Evolutionary conservation across 2,113 vertebrate genomes (phyloP).

Genomic region (Lontra canadensis): DNA sequence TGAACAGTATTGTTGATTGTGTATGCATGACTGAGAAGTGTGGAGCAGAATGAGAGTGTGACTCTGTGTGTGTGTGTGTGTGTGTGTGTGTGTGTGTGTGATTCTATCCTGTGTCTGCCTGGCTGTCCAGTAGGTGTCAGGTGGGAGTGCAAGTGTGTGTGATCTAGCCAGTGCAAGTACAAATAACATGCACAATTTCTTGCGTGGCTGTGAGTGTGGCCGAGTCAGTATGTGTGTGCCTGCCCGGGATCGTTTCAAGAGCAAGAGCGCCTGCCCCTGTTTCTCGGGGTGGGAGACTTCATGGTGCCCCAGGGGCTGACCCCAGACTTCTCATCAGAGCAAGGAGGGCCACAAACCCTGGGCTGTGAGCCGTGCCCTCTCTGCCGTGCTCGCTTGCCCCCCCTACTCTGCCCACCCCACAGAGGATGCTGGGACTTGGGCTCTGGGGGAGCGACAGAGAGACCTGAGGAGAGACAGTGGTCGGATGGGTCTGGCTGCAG

Average conservation of each 20-base stretch:
- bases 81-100: background rate
- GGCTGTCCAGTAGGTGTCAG: background rate
- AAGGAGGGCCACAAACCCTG: background rate
- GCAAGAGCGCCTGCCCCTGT: background rate
- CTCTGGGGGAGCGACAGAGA: background rate
- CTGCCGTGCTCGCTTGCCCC: background rate
- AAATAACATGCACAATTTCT: background rate
- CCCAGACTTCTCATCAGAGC: background rate
- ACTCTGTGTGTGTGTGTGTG: background rate
- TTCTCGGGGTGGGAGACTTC: background rate
- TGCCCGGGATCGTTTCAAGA: background rate
- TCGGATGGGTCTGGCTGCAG: too few relatives aligned
- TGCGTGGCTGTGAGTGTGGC: background rate
- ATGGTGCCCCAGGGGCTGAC: background rate
- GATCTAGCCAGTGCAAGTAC: background rate
- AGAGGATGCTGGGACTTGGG: background rate
- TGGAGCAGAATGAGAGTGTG: background rate
- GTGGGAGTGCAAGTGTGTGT: too few relatives aligned
- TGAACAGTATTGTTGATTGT: too few relatives aligned
- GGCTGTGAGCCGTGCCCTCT: background rate
- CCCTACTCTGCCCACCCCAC: fast-evolving
- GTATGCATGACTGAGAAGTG: background rate
- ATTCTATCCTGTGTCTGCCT: background rate
- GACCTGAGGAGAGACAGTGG: background rate
- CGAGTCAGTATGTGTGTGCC: too few relatives aligned